Evolutionary conservation across 2,888 invertebrate species (phyloP).

Genomic region (Amiota communis): DNA sequence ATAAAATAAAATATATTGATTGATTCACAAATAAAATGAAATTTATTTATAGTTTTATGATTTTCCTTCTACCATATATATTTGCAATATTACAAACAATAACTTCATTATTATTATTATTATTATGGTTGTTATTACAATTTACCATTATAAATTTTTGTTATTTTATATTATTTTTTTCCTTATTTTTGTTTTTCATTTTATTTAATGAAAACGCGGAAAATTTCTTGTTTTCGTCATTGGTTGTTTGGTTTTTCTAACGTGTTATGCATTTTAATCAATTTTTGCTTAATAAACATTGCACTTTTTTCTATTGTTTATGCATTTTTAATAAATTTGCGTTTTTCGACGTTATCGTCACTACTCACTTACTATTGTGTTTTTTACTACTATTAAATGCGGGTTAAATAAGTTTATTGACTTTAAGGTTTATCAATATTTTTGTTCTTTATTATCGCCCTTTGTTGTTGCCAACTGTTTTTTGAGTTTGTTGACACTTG

Average conservation of each 20-base stretch:
- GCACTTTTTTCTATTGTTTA: constrained; percentile 32
- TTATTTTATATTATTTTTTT: constrained; percentile 40
- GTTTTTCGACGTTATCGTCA: constrained; percentile 40
- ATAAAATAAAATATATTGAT: constrained; percentile 31
- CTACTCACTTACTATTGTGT: constrained; percentile 19
- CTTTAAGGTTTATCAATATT: constrained; percentile 35
- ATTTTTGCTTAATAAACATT: constrained; percentile 42
- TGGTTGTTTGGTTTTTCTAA: constrained; percentile 29
- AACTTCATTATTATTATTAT: no score
- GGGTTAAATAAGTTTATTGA: constrained; percentile 66
- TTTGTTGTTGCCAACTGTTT: neutral
- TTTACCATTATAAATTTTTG: constrained; percentile 38
- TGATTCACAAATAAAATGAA: constrained; percentile 5
- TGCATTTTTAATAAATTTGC: constrained; percentile 29
- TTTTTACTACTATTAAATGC: constrained; percentile 46
- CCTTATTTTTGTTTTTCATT: constrained; percentile 30
- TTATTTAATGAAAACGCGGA: constrained; percentile 46
- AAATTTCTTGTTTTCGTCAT: constrained; percentile 49
- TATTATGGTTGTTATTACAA: no score
- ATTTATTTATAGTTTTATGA: no score
- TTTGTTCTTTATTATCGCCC: neutral
- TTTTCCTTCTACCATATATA: no score
- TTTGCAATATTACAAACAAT: no score
- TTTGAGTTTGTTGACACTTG: constrained; percentile 17
- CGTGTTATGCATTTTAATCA: constrained; percentile 58